Base-by-base conservation (phyloP, 1,140 invertebrate genomes). In the Saccostrea echinata region DNA sequence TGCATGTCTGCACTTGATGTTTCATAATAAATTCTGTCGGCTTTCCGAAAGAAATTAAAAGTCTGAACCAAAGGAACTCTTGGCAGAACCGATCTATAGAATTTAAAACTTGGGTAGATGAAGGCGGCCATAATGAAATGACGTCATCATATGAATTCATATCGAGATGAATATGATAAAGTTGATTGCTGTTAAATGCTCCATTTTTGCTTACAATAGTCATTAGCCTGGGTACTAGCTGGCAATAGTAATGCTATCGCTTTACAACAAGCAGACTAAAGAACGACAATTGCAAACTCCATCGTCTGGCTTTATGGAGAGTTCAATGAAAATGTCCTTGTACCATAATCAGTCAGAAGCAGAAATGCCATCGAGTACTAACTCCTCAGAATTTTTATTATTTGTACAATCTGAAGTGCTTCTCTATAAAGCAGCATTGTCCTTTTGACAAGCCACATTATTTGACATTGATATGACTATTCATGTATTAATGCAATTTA, bases 121-220 rank as follows among this genome's bases (percentile, higher is more conserved):
- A 76, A 76, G 68, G 27, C 27, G 68, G 27, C 27, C 27, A 76
- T 68, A 11, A 68, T 16, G 30, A 76, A 27, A 13, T 76, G 68
- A 76, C 68, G 68, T 76, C 68, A 76, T 30, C 24, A 33, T 27
- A 33, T 76, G 24, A 76, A 33, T 76, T 76, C 68, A 76, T 30
- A 76, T 33, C 68, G 24, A 76, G 68, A 76, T 76, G 33, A 11
- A 76, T 33, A 76, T 13, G 68, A 76, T 76, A 76, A 76, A 12
- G 30, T 30, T 76, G 68, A 76, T 76, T 35, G 16, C 68, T 76
- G 24, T 76, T 76, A 33, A 76, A 76, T 76, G 68, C 27, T 30
- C 27, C 9, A 27, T 76, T 76, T 71, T 71, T 13, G n/a, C 64
- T n/a, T 71, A 27, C 24, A 30, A 13, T 71, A 24, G 24, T 33